Evolutionary conservation across 2,113 vertebrate species (phyloP), one percentile per base, ranked within the genome.

Genomic region (Syngnathus scovelli): DNA sequence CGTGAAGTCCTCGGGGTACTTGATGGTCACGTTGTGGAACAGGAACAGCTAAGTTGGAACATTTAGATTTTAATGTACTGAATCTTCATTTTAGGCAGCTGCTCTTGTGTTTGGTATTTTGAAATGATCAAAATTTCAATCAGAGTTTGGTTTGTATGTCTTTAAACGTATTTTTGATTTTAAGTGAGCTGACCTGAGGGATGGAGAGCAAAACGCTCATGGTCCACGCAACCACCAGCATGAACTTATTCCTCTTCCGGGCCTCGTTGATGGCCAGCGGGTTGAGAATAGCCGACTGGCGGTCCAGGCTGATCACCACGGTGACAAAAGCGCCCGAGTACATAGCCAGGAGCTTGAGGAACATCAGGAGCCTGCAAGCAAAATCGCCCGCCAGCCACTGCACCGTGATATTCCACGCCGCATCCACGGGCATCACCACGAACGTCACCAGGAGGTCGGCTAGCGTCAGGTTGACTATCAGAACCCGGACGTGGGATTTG

Each of bases 271-370:
- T 90, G 5, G 89, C 89, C 68, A 94, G 86, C 38, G 93, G 93
- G 58, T 85, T 87, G 59, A 94, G 90, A 63, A 94, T 74, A 18
- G 93, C 93, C 0, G 89, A 82, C 0, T 92, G 92, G 8, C 93
- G 84, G 69, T 94, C 93, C 79, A 94, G 71, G 79, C 93, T 94
- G 87, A 94, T 93, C 69, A 94, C 93, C 83, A 94, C 91, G 10
- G 93, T 90, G 76, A 94, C 91, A 74, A 94, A 86, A 6, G 93
- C 89, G 0, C 92, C 91, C 0, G 92, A 92, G 0, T 94, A 93
- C 93, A 94, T 93, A 3, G 93, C 92, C n/a, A 92, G 93, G 64
- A 94, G 88, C 83, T 94, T 94, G 44, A 93, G 90, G 81, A 94
- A 94, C 87, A 92, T 94, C 69, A 94, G 84, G 3, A 92, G 56